Percentiles rank a stretch among this genome's conserved stretches.
Evolutionary conservation across 2,888 invertebrate species (phyloP).

Genomic region (Tinea semifulvella): DNA sequence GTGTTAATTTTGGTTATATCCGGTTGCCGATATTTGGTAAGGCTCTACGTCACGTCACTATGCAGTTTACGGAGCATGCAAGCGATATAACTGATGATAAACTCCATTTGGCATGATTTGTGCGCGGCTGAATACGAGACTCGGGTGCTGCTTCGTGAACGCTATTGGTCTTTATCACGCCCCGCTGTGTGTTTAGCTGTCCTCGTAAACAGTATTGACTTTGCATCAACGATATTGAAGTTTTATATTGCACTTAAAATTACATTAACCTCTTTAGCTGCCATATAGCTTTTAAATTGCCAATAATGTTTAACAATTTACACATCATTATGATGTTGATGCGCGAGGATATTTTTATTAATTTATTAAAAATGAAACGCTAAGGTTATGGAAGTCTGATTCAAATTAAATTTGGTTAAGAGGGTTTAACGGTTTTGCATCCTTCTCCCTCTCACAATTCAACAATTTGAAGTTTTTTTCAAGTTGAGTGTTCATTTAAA

Average conservation of each 20-base stretch:
- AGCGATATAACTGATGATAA: conserved; percentile 21
- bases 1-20: no score
- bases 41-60: conserved; percentile 4
- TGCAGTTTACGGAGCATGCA: conserved; percentile 10
- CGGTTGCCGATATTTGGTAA: not conserved
- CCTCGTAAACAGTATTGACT: conserved; percentile 11
- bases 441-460: no score
- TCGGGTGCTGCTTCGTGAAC: conserved; percentile 7
- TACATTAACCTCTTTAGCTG: conserved; percentile 1
- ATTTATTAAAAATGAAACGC: no score
- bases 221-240: conserved; percentile 10
- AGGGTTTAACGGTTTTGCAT: no score
- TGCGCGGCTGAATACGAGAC: conserved; percentile 20
- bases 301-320: no score
- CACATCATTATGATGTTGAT: no score
- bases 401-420: no score
- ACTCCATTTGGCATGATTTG: conserved; percentile 24
- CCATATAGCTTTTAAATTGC: no score
- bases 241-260: conserved; percentile 6
- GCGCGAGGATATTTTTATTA: no score
- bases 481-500: no score
- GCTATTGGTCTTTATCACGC: conserved; percentile 14
- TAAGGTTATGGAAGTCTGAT: no score
- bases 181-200: conserved; percentile 13
- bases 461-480: no score